Base-by-base conservation (phyloP, 2,888 invertebrate genomes). In the Sesia bembeciformis region DNA sequence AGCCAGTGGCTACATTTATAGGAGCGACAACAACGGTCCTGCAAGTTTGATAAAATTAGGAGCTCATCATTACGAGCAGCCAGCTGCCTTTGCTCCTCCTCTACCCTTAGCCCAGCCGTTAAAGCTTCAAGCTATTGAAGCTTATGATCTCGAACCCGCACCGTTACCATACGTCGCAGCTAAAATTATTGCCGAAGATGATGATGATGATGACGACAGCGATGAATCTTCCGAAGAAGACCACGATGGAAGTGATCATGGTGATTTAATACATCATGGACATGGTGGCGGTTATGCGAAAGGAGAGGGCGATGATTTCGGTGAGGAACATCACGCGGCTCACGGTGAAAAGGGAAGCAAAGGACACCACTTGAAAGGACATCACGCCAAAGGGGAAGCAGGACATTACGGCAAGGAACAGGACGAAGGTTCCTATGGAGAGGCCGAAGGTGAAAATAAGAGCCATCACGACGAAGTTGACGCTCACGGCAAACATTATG, bases 291-390 rank as follows among this genome's bases (percentile, higher is more conserved):
- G 61, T 3, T 78, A 70, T 55, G 80, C 81, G 58, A 79, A 83
- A 54, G 90, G 87, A 3, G 89, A 74, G 4, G 91, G 91, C 5
- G 86, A 84, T 43, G 78, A 90, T 53, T 91, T 89, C 64, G 82
- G 74, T 3, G 84, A 86, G 51, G 78, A 84, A 54, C 84, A 90
- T 59, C 87, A 90, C 57, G 76, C 88, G 0, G 86, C 83, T 54
- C 80, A 89, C 40, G 92, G 92, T 0, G 90, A 90, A 57, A 91
- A 92, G 55, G 91, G 90, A 39, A 84, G 84, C 57, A 90, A 91
- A 59, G 92, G 91, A 5, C 92, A 91, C 74, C 82, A 84, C 53
- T 88, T 85, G 0, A 76, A 89, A 58, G 86, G 90, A 6, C 82
- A 87, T 40, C 90, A 87, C 62, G 91, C 91, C 54, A 90, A 92